A percentile compares a stretch with the other conserved stretches of the same genome.
These are phyloP conservation scores for Yponomeuta malinellus DNA, from an alignment of 2,888 invertebrate genomes.

Conservation along the genomic window DNA sequence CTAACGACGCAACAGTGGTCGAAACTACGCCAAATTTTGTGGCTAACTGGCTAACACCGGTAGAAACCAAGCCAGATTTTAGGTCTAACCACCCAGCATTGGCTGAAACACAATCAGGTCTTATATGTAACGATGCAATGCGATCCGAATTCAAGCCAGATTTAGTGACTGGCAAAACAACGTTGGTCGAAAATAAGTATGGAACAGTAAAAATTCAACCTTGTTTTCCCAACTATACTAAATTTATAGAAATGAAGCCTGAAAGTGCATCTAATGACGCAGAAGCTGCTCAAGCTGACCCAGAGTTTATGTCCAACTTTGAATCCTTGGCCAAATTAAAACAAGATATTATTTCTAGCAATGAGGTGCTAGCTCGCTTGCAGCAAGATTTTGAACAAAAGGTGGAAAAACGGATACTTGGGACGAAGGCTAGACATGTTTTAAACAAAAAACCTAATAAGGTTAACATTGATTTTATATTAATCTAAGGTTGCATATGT, in stretches of 20 bases:
- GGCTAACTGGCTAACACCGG: neutral
- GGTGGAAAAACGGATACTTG: neutral
- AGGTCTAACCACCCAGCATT: too few species aligned
- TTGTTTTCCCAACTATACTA: neutral
- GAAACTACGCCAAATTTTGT: neutral
- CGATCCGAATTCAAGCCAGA: neutral
- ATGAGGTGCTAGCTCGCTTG: neutral
- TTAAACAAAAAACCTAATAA: neutral
- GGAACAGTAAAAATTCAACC: neutral
- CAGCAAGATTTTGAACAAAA: neutral
- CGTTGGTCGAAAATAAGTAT: neutral
- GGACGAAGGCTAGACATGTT: neutral
- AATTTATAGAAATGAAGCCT: neutral
- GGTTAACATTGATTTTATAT: too few species aligned
- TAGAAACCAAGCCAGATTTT: neutral
- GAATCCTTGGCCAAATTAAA: conserved; percentile 1
- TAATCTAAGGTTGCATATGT: too few species aligned
- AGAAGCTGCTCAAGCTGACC: neutral
- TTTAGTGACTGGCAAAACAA: neutral
- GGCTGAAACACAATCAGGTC: too few species aligned
- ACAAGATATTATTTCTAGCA: neutral
- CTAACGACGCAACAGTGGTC: neutral
- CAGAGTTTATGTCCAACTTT: neutral
- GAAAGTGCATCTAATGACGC: neutral
- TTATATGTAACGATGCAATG: too few species aligned